Conservation (phyloP, 2,888 invertebrate genomes). For the Parochlus steinenii region DNA sequence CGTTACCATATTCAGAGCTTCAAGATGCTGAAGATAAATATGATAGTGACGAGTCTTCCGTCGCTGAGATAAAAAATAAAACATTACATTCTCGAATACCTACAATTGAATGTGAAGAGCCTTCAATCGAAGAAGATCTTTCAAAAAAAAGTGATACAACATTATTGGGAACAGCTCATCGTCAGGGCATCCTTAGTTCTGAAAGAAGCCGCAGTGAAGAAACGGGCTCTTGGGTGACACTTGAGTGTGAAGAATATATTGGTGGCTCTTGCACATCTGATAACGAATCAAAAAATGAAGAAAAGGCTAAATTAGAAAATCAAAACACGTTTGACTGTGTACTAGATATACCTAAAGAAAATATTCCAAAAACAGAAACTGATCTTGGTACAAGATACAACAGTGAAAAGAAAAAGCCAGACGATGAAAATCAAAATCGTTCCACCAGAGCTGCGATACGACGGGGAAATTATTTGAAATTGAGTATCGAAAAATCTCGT, state of each 20-base stretch:
- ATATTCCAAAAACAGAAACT: too few relatives aligned
- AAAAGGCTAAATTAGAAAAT: conserved; percentile 32
- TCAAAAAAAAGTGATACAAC: conserved; percentile 22
- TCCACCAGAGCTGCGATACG: conserved; percentile 34
- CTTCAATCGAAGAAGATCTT: conserved; percentile 27
- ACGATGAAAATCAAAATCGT: conserved; percentile 17
- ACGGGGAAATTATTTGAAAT: conserved; percentile 40
- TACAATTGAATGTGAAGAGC: conserved; percentile 31
- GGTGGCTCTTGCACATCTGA: conserved; percentile 46
- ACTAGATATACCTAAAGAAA: conserved; percentile 35
- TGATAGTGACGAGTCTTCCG: conserved; percentile 51
- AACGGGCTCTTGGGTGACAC: conserved; percentile 49
- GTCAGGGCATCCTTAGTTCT: conserved; percentile 23
- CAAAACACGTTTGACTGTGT: conserved; percentile 44
- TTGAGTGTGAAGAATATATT: conserved; percentile 49
- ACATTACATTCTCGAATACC: conserved; percentile 25
- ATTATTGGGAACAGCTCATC: conserved; percentile 21
- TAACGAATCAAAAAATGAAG: conserved; percentile 26
- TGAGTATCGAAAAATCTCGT: conserved; percentile 56
- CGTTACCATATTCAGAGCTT: conserved; percentile 35
- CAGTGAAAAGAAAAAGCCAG: conserved; percentile 10
- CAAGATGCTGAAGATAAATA: conserved; percentile 39
- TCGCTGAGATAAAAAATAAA: conserved; percentile 39
- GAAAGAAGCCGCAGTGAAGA: conserved; percentile 46
- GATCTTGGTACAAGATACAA: conserved; percentile 23